Conservation (phyloP, 2,888 invertebrate species). For the Drosophila limbata region DNA sequence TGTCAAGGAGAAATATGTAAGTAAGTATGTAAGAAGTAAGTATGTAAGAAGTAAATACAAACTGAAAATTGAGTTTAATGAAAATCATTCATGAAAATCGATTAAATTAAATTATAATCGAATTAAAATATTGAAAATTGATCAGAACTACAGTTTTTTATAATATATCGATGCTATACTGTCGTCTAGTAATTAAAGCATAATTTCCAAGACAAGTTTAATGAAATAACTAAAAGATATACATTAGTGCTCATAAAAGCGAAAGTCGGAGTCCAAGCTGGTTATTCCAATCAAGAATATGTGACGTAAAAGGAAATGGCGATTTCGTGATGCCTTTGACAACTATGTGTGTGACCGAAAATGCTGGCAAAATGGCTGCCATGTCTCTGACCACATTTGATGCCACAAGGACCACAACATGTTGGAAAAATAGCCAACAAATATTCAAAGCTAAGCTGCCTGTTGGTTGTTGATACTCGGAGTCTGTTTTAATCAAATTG, state of each 20-base stretch:
- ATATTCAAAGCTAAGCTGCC: conserved; percentile 47
- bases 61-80: no score
- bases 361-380: conserved; percentile 26
- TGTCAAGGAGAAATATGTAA: no score
- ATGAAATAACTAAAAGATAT: background rate
- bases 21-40: no score
- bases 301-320: conserved; percentile 2
- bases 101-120: no score
- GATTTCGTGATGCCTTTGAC: conserved; percentile 12
- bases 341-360: background rate
- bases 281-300: conserved; percentile 1
- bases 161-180: background rate
- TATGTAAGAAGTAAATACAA: no score
- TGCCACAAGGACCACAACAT: conserved; percentile 42
- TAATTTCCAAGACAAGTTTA: background rate
- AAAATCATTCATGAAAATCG: no score
- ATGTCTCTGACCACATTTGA: conserved; percentile 36
- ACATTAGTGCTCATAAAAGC: conserved; percentile 1
- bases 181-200: background rate
- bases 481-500: conserved; percentile 75
- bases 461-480: conserved; percentile 36
- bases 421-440: conserved; percentile 47
- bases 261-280: background rate
- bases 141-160: no score
- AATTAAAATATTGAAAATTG: no score